Base-by-base conservation (phyloP, 2,113 vertebrate genomes). In the Cygnus buccinator region DNA sequence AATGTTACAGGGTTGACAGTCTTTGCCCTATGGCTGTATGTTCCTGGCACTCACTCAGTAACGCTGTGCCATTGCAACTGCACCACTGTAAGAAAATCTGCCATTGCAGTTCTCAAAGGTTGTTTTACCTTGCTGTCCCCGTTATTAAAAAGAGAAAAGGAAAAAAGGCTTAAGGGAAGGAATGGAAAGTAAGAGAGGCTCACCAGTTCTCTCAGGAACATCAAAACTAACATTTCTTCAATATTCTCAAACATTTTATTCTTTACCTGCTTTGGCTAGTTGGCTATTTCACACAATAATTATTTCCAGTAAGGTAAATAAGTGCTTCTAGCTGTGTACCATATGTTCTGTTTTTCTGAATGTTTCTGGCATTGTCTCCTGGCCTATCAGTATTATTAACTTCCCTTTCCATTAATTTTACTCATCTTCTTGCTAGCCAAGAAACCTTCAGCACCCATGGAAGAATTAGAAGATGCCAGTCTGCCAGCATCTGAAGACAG, bases 351-450 rank as follows among this genome's bases (percentile, higher is more conserved):
- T 21, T 79, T 74, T 58, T 79, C 68, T 89, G 83, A 93, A 54
- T 83, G 66, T 91, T 96, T 82, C 89, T 96, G 90, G 89, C 88
- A 87, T 76, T 88, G 62, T 93, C 82, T 65, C 86, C 88, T 93
- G 59, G 78, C 82, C 76, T 87, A 72, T 87, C 84, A 86, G 89
- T 84, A 65, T 54, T 48, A 92, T 87, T 96, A 95, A 93, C 93
- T 95, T 83, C 29, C 58, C 80, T 43, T 95, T 87, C 65, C 74
- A 48, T 91, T 87, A 97, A 94, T 70, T 78, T 88, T 83, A 39
- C 88, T 97, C 67, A 58, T 96, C 70, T 93, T 97, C 73, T 83
- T 84, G 57, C 66, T 91, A 98, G 98, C 97, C 96, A 97, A 97
- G 95, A 96, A 96, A 87, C 92, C 97, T 21, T 95, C 97, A 75